Evolutionary conservation across 2,797 vertebrate species (phyloP).

Genomic region (Hafferia zeledoni): DNA sequence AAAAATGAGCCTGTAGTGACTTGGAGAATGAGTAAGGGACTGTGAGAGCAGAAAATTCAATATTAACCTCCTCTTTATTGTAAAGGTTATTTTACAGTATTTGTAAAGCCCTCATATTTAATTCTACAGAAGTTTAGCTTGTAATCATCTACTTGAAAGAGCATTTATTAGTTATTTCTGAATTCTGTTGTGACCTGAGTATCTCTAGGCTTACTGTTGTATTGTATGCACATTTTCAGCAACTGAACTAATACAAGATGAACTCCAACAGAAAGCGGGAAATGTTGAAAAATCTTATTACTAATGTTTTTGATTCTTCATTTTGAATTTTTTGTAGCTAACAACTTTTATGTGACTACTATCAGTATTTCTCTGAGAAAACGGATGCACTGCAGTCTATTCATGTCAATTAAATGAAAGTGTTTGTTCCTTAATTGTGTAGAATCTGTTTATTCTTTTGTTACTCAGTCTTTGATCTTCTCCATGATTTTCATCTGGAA

Average conservation of each 20-base stretch:
- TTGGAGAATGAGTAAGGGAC: not conserved
- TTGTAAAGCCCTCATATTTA: not conserved
- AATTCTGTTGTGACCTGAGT: not conserved
- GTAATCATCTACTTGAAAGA: not conserved
- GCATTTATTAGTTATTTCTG: not conserved
- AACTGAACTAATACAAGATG: not conserved
- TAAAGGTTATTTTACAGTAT: not conserved
- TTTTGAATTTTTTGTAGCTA: not conserved
- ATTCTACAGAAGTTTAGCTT: not conserved
- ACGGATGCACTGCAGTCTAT: not conserved
- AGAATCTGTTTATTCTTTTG: not conserved
- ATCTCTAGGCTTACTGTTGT: not conserved
- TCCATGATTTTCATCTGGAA: not conserved
- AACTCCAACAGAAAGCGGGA: not conserved
- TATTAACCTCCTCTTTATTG: not conserved
- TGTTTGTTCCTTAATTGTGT: not conserved
- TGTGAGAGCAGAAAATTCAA: not conserved
- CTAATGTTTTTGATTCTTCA: not conserved
- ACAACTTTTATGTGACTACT: not conserved
- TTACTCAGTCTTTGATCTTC: not conserved
- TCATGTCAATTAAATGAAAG: not conserved
- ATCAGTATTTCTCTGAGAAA: not conserved
- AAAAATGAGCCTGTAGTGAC: not conserved
- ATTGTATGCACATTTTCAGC: not conserved
- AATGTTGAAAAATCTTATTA: not conserved